A percentile compares a stretch with the other conserved stretches of the same genome.
These are phyloP conservation scores for Coremacera marginata DNA, from an alignment of 2,888 invertebrate genomes.

Conservation along the genomic window DNA sequence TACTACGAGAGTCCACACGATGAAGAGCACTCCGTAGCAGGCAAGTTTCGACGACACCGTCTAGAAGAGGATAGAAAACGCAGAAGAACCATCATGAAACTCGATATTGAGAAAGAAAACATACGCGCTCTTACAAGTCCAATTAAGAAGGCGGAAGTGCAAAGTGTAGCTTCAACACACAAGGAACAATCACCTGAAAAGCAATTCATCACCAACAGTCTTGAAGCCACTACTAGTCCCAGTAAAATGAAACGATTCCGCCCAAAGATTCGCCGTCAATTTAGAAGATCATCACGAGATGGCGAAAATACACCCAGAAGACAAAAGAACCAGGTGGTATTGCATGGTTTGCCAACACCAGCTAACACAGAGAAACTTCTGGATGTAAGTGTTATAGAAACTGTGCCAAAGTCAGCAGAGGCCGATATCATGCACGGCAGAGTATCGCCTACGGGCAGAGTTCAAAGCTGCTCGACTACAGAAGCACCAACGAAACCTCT, in stretches of 20 bases:
- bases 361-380: constrained; percentile 56
- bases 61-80: constrained; percentile 79
- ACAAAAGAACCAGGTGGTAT: constrained; percentile 50
- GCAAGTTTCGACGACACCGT: constrained; percentile 70
- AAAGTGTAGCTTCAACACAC: constrained; percentile 36
- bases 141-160: constrained; percentile 57
- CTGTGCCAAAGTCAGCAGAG: constrained; percentile 48
- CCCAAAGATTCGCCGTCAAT: constrained; percentile 67
- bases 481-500: constrained; percentile 52
- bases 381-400: constrained; percentile 56
- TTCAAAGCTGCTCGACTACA: constrained; percentile 66
- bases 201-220: constrained; percentile 47
- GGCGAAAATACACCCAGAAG: constrained; percentile 58
- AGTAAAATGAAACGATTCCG: constrained; percentile 68
- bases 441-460: neutral
- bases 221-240: constrained; percentile 64
- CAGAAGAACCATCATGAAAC: constrained; percentile 80
- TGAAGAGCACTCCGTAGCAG: constrained; percentile 68
- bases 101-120: constrained; percentile 78
- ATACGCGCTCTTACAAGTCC: constrained; percentile 71
- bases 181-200: constrained; percentile 64
- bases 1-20: constrained; percentile 82
- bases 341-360: constrained; percentile 53
- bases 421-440: neutral
- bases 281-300: constrained; percentile 64